phyloP scores from a whole-genome alignment of 2,888 invertebrate genomes.

The Polylopha cassiicola region DNA sequence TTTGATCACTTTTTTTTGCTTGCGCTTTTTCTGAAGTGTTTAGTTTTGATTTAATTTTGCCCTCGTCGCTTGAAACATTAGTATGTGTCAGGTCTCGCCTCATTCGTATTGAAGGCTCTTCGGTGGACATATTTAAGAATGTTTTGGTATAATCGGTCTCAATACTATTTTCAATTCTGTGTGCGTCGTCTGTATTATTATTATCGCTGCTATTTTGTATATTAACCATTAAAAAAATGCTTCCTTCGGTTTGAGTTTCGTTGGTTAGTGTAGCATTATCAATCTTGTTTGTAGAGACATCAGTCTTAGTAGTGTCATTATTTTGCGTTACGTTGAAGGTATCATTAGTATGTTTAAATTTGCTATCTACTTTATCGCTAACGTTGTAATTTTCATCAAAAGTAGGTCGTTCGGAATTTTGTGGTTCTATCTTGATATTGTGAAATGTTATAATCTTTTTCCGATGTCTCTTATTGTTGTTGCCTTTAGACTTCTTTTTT shows the following conservation, averaged over 20 bases:
- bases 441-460: slow-evolving; percentile 56
- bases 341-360: slow-evolving; percentile 23
- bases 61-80: slow-evolving; percentile 7
- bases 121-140: slow-evolving; percentile 35
- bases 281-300: slow-evolving; percentile 30
- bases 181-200: slow-evolving; percentile 33
- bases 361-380: slow-evolving; percentile 26
- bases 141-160: slow-evolving; percentile 46
- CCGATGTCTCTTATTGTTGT: slow-evolving; percentile 52
- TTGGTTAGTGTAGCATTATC: slow-evolving; percentile 28
- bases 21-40: slow-evolving; percentile 29
- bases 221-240: slow-evolving; percentile 43
- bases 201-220: slow-evolving; percentile 41
- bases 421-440: slow-evolving; percentile 47
- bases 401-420: slow-evolving; percentile 33
- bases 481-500: slow-evolving; percentile 54
- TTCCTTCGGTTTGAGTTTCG: slow-evolving; percentile 40
- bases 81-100: slow-evolving; percentile 38
- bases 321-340: slow-evolving; percentile 24
- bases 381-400: slow-evolving; percentile 31
- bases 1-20: slow-evolving; percentile 42
- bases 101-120: slow-evolving; percentile 31
- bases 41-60: slow-evolving; percentile 6
- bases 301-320: slow-evolving; percentile 21
- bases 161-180: slow-evolving; percentile 49